Conservation (phyloP, 2,113 vertebrate species). For the Thamnophis sirtalis region DNA sequence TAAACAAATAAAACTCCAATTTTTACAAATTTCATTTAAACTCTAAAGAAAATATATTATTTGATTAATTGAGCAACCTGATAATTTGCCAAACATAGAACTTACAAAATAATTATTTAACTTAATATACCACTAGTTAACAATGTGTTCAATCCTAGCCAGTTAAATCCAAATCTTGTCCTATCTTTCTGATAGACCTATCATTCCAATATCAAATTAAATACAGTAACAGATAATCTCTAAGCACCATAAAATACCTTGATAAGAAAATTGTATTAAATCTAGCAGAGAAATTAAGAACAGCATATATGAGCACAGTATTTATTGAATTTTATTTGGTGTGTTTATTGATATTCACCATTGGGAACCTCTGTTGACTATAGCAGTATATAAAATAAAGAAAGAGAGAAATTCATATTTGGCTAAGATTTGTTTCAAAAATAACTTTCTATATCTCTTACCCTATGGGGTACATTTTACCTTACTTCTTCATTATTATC, state of each 20-base stretch:
- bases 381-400: background rate
- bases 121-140: background rate
- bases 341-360: background rate
- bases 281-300: background rate
- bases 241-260: background rate
- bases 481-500: conserved; percentile 74
- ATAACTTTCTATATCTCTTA: conserved; percentile 35
- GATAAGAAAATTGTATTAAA: background rate
- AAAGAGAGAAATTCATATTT: background rate
- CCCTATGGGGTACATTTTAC: conserved; percentile 62
- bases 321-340: background rate
- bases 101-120: background rate
- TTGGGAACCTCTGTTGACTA: background rate
- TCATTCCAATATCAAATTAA: background rate
- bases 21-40: background rate
- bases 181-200: background rate
- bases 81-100: background rate
- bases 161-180: background rate
- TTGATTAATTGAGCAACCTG: background rate
- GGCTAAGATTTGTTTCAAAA: background rate
- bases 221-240: background rate
- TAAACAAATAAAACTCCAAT: background rate
- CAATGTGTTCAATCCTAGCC: background rate
- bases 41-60: background rate
- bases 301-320: background rate